phyloP scores from a whole-genome alignment of 2,797 vertebrate species.

The Gymnothorax javanicus region DNA sequence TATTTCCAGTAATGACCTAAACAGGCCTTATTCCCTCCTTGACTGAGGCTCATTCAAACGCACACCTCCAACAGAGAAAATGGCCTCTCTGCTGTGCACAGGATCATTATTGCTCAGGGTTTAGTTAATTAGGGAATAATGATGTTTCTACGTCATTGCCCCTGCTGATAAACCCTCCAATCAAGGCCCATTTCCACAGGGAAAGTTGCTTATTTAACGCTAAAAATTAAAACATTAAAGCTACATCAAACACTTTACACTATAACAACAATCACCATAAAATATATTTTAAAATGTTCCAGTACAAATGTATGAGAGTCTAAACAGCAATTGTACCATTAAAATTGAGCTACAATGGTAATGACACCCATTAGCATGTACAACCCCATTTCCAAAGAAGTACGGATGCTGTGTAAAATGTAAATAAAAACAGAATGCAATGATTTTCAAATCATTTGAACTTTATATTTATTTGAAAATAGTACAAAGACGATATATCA shows the following conservation, averaged over 20 bases:
- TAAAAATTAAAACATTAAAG: not conserved
- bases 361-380: no score
- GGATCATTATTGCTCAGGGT: not conserved
- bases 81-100: not conserved
- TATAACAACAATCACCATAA: not conserved
- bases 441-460: no score
- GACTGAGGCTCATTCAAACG: not conserved
- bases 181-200: not conserved
- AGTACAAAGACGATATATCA: no score
- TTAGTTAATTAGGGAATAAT: not conserved
- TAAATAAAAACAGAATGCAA: no score
- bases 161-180: not conserved
- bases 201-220: not conserved
- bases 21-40: not conserved
- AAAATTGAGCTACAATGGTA: no score
- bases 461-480: no score
- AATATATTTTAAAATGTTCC: not conserved
- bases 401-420: no score
- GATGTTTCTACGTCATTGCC: not conserved
- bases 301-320: no score
- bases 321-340: no score
- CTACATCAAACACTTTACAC: not conserved
- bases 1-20: not conserved
- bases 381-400: no score
- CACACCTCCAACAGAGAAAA: not conserved